These are phyloP conservation scores for Pangasius djambal DNA, from an alignment of 2,797 vertebrate species.

Conservation along the genomic window DNA sequence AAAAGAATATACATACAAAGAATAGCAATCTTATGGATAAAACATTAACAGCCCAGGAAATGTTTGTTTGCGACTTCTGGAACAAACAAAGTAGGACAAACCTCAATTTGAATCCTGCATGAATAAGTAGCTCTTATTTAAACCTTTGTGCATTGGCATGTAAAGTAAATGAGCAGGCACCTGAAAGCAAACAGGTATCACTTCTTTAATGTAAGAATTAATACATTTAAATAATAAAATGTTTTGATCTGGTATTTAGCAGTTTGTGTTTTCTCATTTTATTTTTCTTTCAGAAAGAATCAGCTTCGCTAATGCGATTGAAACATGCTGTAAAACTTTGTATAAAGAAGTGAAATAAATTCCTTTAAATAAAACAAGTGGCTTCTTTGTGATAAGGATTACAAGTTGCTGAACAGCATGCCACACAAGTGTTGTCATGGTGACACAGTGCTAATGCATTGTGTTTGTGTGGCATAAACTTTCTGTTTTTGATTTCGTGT, in stretches of 20 bases:
- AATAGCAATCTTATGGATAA: constrained; percentile 6
- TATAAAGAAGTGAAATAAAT: constrained; percentile 55
- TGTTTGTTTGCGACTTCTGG: background rate
- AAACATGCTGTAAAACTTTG: constrained; percentile 50
- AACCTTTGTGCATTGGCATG: constrained; percentile 22
- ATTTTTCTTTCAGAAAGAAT: constrained; percentile 38
- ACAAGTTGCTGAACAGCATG: background rate
- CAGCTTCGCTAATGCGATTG: constrained; percentile 48
- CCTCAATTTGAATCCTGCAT: background rate
- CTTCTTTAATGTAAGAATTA: background rate
- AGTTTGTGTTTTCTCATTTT: constrained; percentile 45
- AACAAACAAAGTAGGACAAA: constrained; percentile 8
- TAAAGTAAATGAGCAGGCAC: background rate
- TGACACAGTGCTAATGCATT: background rate
- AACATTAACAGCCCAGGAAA: constrained; percentile 24
- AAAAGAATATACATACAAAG: constrained; percentile 12
- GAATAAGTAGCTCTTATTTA: constrained; percentile 28
- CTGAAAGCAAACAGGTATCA: constrained; percentile 10
- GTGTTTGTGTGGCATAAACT: background rate
- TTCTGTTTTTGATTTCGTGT: background rate
- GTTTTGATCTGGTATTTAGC: constrained; percentile 41
- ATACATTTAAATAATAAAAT: background rate
- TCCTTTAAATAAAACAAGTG: constrained; percentile 3
- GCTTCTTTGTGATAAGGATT: constrained; percentile 31
- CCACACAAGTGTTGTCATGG: background rate